These are phyloP conservation scores for Nymphicus hollandicus DNA, from an alignment of 2,113 vertebrate species.

Conservation along the genomic window DNA sequence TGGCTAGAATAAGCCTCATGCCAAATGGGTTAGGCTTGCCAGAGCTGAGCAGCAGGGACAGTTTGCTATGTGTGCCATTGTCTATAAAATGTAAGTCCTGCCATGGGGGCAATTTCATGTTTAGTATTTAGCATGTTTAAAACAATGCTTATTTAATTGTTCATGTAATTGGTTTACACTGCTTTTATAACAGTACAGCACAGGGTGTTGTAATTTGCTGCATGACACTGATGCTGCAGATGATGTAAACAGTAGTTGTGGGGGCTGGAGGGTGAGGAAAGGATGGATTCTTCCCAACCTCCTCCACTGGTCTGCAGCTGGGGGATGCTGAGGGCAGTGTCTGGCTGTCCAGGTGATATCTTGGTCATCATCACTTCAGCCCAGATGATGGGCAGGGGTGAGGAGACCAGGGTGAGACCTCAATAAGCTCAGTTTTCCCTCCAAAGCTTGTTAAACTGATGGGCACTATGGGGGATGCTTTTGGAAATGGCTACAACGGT, in stretches of 20 bases:
- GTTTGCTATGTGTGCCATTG: background rate
- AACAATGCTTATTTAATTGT: background rate
- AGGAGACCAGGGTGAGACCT: background rate
- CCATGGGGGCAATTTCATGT: rapidly evolving
- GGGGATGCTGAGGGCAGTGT: background rate
- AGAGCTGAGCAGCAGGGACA: background rate
- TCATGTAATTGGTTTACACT: background rate
- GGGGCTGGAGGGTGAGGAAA: background rate
- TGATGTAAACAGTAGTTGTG: rapidly evolving
- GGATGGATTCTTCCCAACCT: background rate
- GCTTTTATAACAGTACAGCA: background rate
- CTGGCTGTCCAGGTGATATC: background rate
- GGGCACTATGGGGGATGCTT: background rate
- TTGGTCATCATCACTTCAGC: background rate
- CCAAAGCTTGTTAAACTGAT: background rate
- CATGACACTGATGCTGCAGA: rapidly evolving
- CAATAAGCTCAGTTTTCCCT: background rate
- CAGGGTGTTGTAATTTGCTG: background rate
- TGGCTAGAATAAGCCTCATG: background rate
- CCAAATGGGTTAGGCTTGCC: background rate
- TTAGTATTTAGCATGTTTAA: background rate
- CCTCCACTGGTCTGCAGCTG: rapidly evolving
- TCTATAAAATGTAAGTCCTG: background rate
- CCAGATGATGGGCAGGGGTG: background rate
- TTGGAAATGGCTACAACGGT: background rate